Conservation (phyloP, 2,888 invertebrate species). For the Eupithecia vulgata region DNA sequence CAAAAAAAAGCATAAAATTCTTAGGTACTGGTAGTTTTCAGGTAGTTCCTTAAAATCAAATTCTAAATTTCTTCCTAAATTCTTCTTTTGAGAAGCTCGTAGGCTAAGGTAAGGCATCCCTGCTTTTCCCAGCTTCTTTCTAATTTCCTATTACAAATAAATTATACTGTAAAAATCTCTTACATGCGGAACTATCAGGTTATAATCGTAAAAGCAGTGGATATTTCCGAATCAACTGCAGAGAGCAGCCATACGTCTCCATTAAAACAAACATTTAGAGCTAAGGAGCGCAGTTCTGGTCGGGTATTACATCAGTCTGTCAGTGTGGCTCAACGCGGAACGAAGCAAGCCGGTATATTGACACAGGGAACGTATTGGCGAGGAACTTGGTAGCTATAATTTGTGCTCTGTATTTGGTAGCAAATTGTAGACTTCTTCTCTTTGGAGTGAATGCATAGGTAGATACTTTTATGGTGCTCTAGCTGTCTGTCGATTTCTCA, state of each 20-base stretch:
- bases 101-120: too few relatives aligned
- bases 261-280: slow-evolving; percentile 32
- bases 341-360: slow-evolving; percentile 20
- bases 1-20: too few relatives aligned
- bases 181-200: not conserved
- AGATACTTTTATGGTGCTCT: too few relatives aligned
- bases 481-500: too few relatives aligned
- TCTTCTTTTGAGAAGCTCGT: not conserved
- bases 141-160: not conserved
- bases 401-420: not conserved
- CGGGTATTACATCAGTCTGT: slow-evolving; percentile 38
- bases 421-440: too few relatives aligned
- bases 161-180: not conserved
- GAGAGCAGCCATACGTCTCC: slow-evolving; percentile 25
- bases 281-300: slow-evolving; percentile 24
- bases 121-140: too few relatives aligned
- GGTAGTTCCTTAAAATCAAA: too few relatives aligned
- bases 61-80: not conserved
- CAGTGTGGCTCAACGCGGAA: slow-evolving; percentile 38
- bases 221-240: slow-evolving; percentile 10
- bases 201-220: not conserved
- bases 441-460: too few relatives aligned
- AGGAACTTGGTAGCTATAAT: not conserved
- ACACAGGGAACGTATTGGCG: not conserved
- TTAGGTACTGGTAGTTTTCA: too few relatives aligned